Evolutionary conservation across 2,888 invertebrate genomes (phyloP).

Genomic region (Drosophila demipolita): DNA sequence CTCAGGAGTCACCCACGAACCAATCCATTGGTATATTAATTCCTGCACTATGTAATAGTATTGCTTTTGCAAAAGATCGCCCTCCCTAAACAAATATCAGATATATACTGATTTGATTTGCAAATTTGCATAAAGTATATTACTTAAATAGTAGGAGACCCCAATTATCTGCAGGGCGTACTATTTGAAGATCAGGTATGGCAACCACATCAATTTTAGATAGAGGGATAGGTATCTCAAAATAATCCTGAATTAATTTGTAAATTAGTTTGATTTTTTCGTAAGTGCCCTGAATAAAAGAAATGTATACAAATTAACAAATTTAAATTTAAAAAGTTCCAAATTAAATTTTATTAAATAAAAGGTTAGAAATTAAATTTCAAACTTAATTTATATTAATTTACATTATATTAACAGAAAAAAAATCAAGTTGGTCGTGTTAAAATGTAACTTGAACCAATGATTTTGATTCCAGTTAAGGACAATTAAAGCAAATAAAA

Average conservation of each 20-base stretch:
- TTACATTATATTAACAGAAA: not conserved
- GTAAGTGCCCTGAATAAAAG: conserved; percentile 86
- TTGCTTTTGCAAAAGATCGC: conserved; percentile 88
- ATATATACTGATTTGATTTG: not conserved
- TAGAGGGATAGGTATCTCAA: conserved; percentile 89
- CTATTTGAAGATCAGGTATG: conserved; percentile 89
- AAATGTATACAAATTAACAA: not conserved
- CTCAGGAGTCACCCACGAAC: conserved; percentile 90
- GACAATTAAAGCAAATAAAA: not conserved
- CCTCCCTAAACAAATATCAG: conserved; percentile 87
- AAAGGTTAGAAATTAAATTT: not conserved
- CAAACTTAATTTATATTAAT: not conserved
- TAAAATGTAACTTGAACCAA: not conserved
- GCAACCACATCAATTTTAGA: conserved; percentile 90
- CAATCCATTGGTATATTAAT: conserved; percentile 92
- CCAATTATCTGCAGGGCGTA: conserved; percentile 92
- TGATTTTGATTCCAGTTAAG: not conserved
- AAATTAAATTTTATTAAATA: not conserved
- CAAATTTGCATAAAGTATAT: conserved; percentile 61
- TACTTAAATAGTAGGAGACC: conserved; percentile 92
- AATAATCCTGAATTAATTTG: conserved; percentile 87
- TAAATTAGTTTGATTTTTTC: conserved; percentile 87
- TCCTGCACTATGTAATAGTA: conserved; percentile 90
- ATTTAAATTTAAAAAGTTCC: not conserved
- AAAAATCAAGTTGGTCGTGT: not conserved